Base-by-base conservation (phyloP, 23 tunicate genomes). In the Corella eumyota region DNA sequence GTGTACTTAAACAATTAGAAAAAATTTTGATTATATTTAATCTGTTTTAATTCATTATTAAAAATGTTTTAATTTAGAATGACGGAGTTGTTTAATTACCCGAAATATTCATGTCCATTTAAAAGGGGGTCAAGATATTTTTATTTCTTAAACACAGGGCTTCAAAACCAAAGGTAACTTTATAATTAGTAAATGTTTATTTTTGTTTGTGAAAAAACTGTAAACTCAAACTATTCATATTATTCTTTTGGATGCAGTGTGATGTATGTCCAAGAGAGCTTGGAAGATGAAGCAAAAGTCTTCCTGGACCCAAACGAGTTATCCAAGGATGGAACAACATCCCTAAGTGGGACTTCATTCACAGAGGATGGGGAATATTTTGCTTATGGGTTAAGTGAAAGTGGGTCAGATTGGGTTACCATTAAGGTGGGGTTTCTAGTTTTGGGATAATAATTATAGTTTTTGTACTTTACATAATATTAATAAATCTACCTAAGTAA, bases 361-460 rank as follows among this genome's bases (percentile, higher is more conserved):
- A 38, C 85, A 11, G 64, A 92, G 32, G 85, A 92, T 53, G 98
- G 98, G 3, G 19, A 59, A 23, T 50, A 34, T 57, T 82, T 75
- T 60, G 92, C 92, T 30, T 92, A 81, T 50, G 93, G 98, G 2
- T 44, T 75, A 25, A 81, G 92, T 31, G 34, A 77, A n/a, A 92
- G 92, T 60, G 98, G 98, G 9, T 92, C 98, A 36, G 98, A 92
- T 47, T 92, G 98, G 98, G 56, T 66, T 0, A 83, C 98, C 7
- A 83, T 92, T 32, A 92, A 92, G 77, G 96, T 88, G 45, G 4
- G 20, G 4, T 4, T 4, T 4, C 58, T 36, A 4, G 15, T 50
- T 27, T 17, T 51, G 57, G 22, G 15, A 19, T 24, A 28, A 1
- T 29, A 2, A 11, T n/a, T 26, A 13, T 15, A 28, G 15, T 27